Base-by-base conservation (phyloP, 2,797 vertebrate genomes). In the Heterohyrax brucei region DNA sequence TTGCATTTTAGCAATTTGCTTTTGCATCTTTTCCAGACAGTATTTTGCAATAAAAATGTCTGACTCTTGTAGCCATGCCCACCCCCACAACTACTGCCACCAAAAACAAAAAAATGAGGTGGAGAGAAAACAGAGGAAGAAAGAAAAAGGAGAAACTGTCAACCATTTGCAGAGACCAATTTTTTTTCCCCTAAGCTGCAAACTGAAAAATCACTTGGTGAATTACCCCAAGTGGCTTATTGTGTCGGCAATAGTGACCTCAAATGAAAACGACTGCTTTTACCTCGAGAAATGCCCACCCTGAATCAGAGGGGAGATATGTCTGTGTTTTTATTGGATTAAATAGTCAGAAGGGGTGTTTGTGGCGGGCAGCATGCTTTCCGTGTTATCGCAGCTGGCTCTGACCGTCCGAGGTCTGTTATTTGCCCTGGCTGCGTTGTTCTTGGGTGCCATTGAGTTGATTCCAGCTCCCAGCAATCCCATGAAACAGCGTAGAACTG, bases 1-100 rank as follows among this genome's bases (percentile, higher is more conserved):
- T 97, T 96, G 97, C 98, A 98, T 98, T 97, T 98, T 98, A 97
- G 98, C 98, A 98, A 95, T 98, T 98, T 98, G 95, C 98, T 98
- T 99, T 99, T 98, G 98, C 98, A 98, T 99, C 98, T 99, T 98
- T 99, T 99, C 98, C 98, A 99, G 98, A 99, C 98, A 96, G 95
- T 89, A 0, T 98, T 98, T 98, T 94, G 98, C 98, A 98, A 98
- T 98, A 99, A 99, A 99, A 98, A 98, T 95, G 98, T 99, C 98
- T 98, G 98, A 98, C 98, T 98, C 66, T 96, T 95, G 56, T 8
- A 6, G 30, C 84, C 94, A 59, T 87, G 93, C 97, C 96, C 53
- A 1, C 81, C 88, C 81, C 76, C 16, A 80, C 28, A 72, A 39
- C 39, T 39, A 39, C 44, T n/a, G 21, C 16, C 26, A 30, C 46